These are phyloP conservation scores for Hedya salicella DNA, from an alignment of 2,888 invertebrate species.

Conservation along the genomic window DNA sequence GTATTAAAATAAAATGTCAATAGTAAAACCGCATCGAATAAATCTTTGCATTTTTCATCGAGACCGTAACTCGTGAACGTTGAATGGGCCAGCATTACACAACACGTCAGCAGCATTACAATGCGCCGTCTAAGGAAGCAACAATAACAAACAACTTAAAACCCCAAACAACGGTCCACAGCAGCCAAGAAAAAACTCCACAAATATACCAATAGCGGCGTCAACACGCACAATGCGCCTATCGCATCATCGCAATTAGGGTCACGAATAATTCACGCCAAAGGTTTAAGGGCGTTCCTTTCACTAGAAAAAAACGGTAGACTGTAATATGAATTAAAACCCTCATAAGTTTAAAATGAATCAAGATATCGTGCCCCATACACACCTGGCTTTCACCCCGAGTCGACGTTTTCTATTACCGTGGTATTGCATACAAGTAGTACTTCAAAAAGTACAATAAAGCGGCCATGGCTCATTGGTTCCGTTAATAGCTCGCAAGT, in stretches of 20 bases:
- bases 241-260: slow-evolving; percentile 84
- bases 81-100: slow-evolving; percentile 56
- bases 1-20: slow-evolving; percentile 4
- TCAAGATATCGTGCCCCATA: slow-evolving; percentile 80
- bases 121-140: slow-evolving; percentile 57
- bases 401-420: slow-evolving; percentile 58
- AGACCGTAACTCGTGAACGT: slow-evolving; percentile 11
- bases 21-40: not conserved
- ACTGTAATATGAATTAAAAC: slow-evolving; percentile 68
- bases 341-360: slow-evolving; percentile 74
- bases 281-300: slow-evolving; percentile 77
- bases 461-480: slow-evolving; percentile 73
- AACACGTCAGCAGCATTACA: slow-evolving; percentile 45
- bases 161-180: slow-evolving; percentile 60
- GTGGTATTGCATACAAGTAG: slow-evolving; percentile 57
- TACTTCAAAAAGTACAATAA: slow-evolving; percentile 74
- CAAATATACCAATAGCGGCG: slow-evolving; percentile 76
- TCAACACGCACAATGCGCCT: slow-evolving; percentile 76
- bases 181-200: slow-evolving; percentile 59
- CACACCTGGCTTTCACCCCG: slow-evolving; percentile 81
- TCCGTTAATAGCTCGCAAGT: slow-evolving; percentile 57
- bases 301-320: slow-evolving; percentile 64
- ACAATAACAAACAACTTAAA: slow-evolving; percentile 66
- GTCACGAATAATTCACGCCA: slow-evolving; percentile 82
- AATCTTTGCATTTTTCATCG: slow-evolving; percentile 26